A percentile compares a stretch with the other conserved stretches of the same genome.
These are phyloP conservation scores for Melangyna quadrimaculata DNA, from an alignment of 2,888 invertebrate species.

Conservation along the genomic window DNA sequence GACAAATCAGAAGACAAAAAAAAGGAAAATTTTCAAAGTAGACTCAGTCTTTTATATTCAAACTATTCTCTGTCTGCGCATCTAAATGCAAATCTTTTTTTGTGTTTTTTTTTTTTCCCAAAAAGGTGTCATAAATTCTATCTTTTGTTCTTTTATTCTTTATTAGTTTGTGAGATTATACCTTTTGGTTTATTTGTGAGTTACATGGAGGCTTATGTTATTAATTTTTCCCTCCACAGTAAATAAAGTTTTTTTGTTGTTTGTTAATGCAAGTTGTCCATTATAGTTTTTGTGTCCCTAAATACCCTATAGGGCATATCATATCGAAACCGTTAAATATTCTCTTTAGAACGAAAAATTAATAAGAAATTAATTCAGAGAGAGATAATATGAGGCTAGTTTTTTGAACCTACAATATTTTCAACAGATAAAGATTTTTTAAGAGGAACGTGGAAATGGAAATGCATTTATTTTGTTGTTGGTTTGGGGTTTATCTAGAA, in stretches of 20 bases:
- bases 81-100: conserved; percentile 54
- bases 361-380: not conserved
- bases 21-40: not conserved
- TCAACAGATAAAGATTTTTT: not conserved
- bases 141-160: not conserved
- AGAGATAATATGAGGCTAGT: not conserved
- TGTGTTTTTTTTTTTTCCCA: conserved; percentile 2
- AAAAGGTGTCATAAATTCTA: conserved; percentile 51
- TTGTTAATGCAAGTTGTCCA: not conserved
- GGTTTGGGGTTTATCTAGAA: not conserved
- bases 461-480: not conserved
- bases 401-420: not conserved
- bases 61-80: not conserved
- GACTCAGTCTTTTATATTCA: conserved; percentile 31
- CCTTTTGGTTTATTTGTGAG: not conserved
- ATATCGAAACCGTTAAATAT: conserved; percentile 30
- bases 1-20: not conserved
- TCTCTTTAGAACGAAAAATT: not conserved
- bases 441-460: not conserved
- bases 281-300: not conserved
- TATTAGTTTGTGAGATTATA: not conserved
- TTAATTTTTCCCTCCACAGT: not conserved
- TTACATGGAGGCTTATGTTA: not conserved
- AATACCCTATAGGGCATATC: not conserved
- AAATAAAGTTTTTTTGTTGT: not conserved